Base-by-base conservation (phyloP, 64 coral and sea anemone genomes). In the Exaiptasia diaphana region DNA sequence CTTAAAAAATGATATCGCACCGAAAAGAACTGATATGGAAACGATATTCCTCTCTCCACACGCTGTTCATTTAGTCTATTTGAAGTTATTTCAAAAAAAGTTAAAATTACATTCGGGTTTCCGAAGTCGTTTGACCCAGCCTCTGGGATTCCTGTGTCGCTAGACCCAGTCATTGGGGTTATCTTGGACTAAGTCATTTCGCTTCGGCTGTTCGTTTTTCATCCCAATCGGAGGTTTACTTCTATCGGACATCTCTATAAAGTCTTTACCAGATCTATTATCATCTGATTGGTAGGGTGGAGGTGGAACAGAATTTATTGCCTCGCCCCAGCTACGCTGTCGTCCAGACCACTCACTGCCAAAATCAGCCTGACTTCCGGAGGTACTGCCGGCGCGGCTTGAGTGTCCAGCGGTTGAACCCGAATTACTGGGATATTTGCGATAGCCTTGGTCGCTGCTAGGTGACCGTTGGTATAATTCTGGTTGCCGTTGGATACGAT, bases 251-350 rank as follows among this genome's bases (percentile, higher is more conserved):
- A 73, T 73, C 38, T 73, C 69, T 5, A 45, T 45, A 0, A 37
- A 41, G 17, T 73, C 69, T 8, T 40, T 35, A 1, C 38, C 38
- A 2, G 38, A 41, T 73, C 69, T 73, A 15, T 24, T 76, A 44
- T 78, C 74, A 21, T 87, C 84, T 11, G 71, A 76, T 24, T 24
- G 18, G 28, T 41, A 45, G 63, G 85, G 86, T 2, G 86, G 71
- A 35, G 91, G 91, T 4, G 91, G 91, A 17, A 79, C 20, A 15
- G 71, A 80, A 78, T 84, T 89, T 26, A 89, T 61, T 62, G 39
- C 73, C 14, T 89, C 86, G 4, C 41, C 64, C 91, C 85, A 94
- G 64, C 91, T 94, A 5, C 90, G 58, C 1, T 80, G 79, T 6
- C 35, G 55, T 20, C 54, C 44, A 0, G 54, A 52, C 20, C 45